Base-by-base conservation (phyloP, 1,140 invertebrate species). In the Trichoplusia ni region DNA sequence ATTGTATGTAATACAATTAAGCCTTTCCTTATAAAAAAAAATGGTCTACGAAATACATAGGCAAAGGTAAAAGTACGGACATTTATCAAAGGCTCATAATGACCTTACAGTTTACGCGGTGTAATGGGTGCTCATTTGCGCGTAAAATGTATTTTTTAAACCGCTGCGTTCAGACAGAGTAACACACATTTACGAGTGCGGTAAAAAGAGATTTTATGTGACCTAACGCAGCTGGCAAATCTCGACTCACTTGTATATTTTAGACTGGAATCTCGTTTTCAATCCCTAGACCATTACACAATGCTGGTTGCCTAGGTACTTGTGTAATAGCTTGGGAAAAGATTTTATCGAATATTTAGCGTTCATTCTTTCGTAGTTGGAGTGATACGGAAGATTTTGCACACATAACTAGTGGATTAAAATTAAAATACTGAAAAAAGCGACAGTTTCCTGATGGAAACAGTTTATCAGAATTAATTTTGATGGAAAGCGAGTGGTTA, bases 251-350 rank as follows among this genome's bases (percentile, higher is more conserved):
- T 47, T 47, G 44, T 47, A 47, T 47, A 51, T 51, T 51, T 51
- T 51, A 51, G 8, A 33, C 47, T 35, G 47, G 47, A 35, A 35
- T 35, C 27, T 35, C 18, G 29, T n/a, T 21, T 51, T 51, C 47
- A 33, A 51, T 51, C 47, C 47, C 47, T 51, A 51, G 29, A 5
- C 16, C 35, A 21, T 51, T 51, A 18, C 47, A 35, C 47, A 51
- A 51, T n/a, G n/a, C n/a, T n/a, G n/a, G n/a, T n/a, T n/a, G 8
- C n/a, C 47, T n/a, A 47, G 25, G 14, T 46, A 18, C 46, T 49
- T 51, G 29, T 51, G 47, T 51, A 51, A 51, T 51, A 35, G 16
- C 47, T 35, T 51, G 47, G 29, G 47, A 51, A 51, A 51, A 51
- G 47, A 51, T 51, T 33, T 51, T 51, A 51, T 51, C 47, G 8